Evolutionary conservation across 2,113 vertebrate species (phyloP).

Genomic region (Clarias macrocephalus): DNA sequence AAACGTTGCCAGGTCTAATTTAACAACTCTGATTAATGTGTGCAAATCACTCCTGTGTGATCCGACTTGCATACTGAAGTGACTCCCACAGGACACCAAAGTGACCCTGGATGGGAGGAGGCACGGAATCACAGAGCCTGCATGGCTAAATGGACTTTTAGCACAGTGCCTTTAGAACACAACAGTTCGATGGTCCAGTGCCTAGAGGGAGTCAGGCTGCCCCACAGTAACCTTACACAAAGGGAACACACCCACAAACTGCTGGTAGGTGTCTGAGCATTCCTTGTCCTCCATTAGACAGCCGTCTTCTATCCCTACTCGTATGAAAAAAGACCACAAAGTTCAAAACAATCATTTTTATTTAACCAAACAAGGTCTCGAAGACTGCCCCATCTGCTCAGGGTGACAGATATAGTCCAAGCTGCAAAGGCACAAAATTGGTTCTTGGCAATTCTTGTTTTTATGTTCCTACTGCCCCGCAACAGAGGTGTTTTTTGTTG

Average conservation of each 20-base stretch:
- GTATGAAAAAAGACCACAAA: neutral
- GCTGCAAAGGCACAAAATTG: neutral
- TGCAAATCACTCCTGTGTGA: neutral
- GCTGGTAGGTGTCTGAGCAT: neutral
- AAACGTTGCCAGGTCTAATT: neutral
- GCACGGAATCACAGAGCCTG: neutral
- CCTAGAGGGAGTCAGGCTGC: neutral
- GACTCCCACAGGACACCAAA: neutral
- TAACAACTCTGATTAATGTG: neutral
- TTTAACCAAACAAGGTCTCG: neutral
- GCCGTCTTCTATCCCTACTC: neutral
- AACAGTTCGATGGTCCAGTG: neutral
- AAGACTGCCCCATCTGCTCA: neutral
- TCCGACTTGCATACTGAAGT: neutral
- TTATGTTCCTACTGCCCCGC: neutral
- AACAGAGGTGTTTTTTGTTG: neutral
- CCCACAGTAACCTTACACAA: neutral
- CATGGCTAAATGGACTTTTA: neutral
- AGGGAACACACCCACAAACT: neutral
- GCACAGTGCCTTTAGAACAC: neutral
- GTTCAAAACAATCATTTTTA: neutral
- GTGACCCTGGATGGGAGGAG: neutral
- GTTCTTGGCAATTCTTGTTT: neutral
- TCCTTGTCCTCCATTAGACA: neutral
- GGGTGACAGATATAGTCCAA: neutral